Evolutionary conservation across 2,888 invertebrate species (phyloP).

Genomic region (Polietes domitor): DNA sequence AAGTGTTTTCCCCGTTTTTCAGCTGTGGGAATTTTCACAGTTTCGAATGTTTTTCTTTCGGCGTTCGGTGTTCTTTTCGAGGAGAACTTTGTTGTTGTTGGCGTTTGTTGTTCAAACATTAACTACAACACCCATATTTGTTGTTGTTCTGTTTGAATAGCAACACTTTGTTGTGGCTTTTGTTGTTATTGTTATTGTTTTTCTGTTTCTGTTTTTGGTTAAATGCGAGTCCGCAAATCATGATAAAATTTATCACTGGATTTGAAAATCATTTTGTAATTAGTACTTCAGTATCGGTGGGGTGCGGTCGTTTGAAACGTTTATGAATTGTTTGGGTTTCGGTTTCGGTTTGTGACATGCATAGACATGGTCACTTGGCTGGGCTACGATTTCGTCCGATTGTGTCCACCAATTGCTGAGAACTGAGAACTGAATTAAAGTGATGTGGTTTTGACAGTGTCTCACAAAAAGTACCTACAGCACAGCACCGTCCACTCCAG

Average conservation of each 20-base stretch:
- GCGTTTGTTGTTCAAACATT: conserved; percentile 1
- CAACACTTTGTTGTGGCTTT: conserved; percentile 17
- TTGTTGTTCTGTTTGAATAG: neutral
- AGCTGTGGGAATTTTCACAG: conserved; percentile 27
- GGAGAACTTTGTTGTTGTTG: neutral
- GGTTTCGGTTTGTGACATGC: conserved; percentile 4
- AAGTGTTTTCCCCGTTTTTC: neutral
- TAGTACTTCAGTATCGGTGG: conserved; percentile 1
- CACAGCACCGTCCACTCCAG: too few relatives aligned
- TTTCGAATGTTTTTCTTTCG: neutral
- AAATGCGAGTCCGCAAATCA: neutral
- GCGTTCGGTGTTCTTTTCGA: neutral
- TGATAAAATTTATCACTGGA: conserved; percentile 33
- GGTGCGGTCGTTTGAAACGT: conserved; percentile 10
- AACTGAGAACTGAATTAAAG: conserved; percentile 15
- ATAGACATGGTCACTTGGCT: conserved; percentile 9
- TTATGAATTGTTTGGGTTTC: conserved; percentile 1
- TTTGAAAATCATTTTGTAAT: conserved; percentile 22
- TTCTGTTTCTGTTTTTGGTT: neutral
- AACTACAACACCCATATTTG: conserved; percentile 25
- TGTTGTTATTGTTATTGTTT: neutral
- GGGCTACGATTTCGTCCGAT: neutral
- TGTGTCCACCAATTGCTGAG: conserved; percentile 13
- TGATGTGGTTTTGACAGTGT: conserved; percentile 25
- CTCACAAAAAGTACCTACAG: too few relatives aligned